Evolutionary conservation across 2,797 vertebrate genomes (phyloP).

Genomic region (Gobionotothen gibberifrons): DNA sequence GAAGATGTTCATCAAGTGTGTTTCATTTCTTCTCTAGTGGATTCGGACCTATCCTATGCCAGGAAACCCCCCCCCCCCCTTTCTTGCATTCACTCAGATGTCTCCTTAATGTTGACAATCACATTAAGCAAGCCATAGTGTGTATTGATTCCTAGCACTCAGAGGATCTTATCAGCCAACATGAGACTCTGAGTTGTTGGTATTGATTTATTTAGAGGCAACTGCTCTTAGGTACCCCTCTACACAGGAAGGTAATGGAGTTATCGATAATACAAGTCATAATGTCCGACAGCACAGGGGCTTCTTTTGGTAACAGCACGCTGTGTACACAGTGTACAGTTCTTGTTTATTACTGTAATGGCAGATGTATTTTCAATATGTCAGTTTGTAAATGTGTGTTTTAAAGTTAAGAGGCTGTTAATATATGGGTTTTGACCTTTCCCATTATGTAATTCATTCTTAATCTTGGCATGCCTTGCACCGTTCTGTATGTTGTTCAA

Average conservation of each 20-base stretch:
- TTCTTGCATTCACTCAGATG: conserved; percentile 15
- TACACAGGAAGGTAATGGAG: not conserved
- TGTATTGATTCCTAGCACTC: conserved; percentile 35
- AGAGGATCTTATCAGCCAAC: conserved; percentile 20
- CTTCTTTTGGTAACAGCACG: not conserved
- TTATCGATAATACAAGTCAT: conserved; percentile 33
- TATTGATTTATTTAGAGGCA: conserved; percentile 17
- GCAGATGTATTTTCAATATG: not conserved
- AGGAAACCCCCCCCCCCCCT: not conserved
- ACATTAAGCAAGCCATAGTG: not conserved
- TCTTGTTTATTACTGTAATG: not conserved
- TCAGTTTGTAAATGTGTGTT: conserved; percentile 7
- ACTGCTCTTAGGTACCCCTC: conserved; percentile 11
- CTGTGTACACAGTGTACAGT: not conserved
- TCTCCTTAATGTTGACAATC: conserved; percentile 16
- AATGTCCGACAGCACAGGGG: not conserved
- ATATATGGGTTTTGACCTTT: not conserved
- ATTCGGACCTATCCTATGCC: not conserved
- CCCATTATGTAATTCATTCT: not conserved
- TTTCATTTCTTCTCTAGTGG: not conserved
- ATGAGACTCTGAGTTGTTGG: conserved; percentile 22
- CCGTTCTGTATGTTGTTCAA: not conserved
- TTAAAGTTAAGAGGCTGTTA: not conserved
- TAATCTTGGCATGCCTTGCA: not conserved
- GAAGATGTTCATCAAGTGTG: not conserved